Base-by-base conservation (phyloP, 2,113 vertebrate genomes). In the Triplophysa siluroides region DNA sequence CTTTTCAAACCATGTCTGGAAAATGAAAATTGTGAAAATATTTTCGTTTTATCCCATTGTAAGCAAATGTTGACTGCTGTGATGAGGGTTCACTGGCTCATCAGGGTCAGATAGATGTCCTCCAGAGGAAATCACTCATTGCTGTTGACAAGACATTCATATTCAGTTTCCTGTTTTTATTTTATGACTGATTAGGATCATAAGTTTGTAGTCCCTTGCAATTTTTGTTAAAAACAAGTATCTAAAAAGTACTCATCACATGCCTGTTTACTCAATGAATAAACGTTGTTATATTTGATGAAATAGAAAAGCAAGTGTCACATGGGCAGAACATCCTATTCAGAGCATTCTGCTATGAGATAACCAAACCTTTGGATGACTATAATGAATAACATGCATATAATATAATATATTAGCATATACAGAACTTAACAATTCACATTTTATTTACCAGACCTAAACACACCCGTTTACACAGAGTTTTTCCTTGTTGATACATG, bases 131-230 rank as follows among this genome's bases (percentile, higher is more conserved):
- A 33, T 78, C 76, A 16, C n/a, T 75, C 63, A 26, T 24, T 7
- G 12, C 33, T 33, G 19, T n/a, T 82, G 21, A 47, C 62, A 75
- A 64, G 24, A 13, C 54, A 21, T 81, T 76, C 60, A 61, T 68
- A 61, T 61, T 81, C 38, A 38, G 64, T 50, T 68, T 77, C 74
- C 74, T 76, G 79, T 81, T 81, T 81, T 75, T 41, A 75, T 64
- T 70, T 24, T 41, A 4, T 64, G 67, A 26, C 8, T n/a, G 18
- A 71, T 76, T 38, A 1, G 54, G 47, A 14, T 26, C 58, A 63
- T 23, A 62, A 21, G 58, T 21, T 75, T 75, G 26, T 9, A 29
- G 58, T 63, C 41, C 58, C 50, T 29, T 12, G 16, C 3, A 43
- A 19, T 10, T 19, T 75, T 75, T 47, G 13, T 12, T 18, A 24